These are phyloP conservation scores for Cotesia glomerata DNA, from an alignment of 1,140 invertebrate genomes.

Conservation along the genomic window DNA sequence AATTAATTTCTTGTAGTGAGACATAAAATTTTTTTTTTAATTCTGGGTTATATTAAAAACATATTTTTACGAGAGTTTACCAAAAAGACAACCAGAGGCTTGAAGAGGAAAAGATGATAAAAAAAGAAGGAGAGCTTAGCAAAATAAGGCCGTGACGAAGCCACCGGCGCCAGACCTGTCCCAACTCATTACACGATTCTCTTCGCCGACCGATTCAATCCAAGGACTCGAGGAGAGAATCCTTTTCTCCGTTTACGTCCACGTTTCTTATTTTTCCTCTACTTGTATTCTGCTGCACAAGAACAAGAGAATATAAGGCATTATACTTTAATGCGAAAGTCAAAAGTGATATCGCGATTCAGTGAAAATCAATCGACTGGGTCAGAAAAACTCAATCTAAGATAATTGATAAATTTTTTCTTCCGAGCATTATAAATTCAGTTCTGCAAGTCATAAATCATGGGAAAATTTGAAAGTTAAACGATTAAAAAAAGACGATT, in stretches of 20 bases:
- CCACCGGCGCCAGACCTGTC: conserved; percentile 51
- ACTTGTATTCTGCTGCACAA: background rate
- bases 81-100: background rate
- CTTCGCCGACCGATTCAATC: conserved; percentile 38
- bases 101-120: conserved; percentile 32
- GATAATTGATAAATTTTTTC: background rate
- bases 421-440: too few relatives aligned
- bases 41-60: background rate
- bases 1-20: too few relatives aligned
- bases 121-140: conserved; percentile 42
- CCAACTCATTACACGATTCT: conserved; percentile 60
- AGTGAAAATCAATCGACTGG: too few relatives aligned
- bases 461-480: too few relatives aligned
- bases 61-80: background rate
- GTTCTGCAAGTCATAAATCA: too few relatives aligned
- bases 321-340: too few relatives aligned
- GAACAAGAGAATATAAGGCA: background rate
- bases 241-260: conserved; percentile 5
- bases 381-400: too few relatives aligned
- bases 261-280: background rate
- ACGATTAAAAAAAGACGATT: too few relatives aligned
- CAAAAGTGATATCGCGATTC: background rate
- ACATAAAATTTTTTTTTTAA: background rate
- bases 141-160: conserved; percentile 54
- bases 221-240: conserved; percentile 25